Base-by-base conservation (phyloP, 1,140 invertebrate genomes). In the Camponotus pennsylvanicus region DNA sequence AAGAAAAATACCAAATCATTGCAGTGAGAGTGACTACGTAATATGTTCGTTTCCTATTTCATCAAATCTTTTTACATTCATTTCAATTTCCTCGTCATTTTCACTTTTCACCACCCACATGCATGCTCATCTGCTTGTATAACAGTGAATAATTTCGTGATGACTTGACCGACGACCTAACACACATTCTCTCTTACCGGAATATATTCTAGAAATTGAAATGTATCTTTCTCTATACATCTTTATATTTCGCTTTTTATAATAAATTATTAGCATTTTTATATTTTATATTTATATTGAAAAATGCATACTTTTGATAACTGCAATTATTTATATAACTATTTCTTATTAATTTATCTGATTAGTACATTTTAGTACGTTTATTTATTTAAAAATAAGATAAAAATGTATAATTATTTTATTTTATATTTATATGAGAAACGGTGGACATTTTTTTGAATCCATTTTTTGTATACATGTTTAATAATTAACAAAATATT, bases 1-100 rank as follows among this genome's bases (percentile, higher is more conserved):
- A 18, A 45, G 52, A 37, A 71, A 80, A 71, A 55, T 71, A 70
- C 21, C 5, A 69, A 69, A 70, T 80, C 34, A 80, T 9, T 45
- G 37, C 21, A 63, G 52, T 57, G 78, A 82, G 78, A 71, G 78
- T 49, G 52, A 21, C 37, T 71, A 71, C 78, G 52, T 82, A 82
- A 82, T 59, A 4, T 37, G 78, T 42, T 71, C 52, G 52, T 82
- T 71, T 82, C 42, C 37, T 21, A 27, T 27, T 71, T 27, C 21
- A 21, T 82, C 66, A 34, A n/a, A 82, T 57, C 66, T 70, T 71
- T 71, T 71, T 52, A 71, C 52, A 21, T 71, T 4, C 6, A 45
- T 82, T 82, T 82, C 66, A 71, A 45, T 71, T 82, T 71, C 45
- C 9, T 70, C 64, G 21, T 37, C 52, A 64, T 70, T 52, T 55